Conservation (phyloP, 2,113 vertebrate genomes). For the Halcyon senegalensis region DNA sequence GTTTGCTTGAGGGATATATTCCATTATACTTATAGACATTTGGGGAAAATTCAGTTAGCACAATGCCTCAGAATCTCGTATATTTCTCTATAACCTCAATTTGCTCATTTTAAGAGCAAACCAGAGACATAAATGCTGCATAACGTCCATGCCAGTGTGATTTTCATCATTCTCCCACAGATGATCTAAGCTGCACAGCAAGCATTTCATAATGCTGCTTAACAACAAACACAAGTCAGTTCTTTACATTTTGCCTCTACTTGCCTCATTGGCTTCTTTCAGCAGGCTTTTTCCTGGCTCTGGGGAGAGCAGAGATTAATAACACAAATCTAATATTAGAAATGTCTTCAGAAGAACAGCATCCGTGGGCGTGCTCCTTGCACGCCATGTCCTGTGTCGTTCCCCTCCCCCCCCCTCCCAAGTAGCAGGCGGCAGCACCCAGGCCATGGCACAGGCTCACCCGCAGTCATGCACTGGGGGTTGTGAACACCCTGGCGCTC, state of each 20-base stretch:
- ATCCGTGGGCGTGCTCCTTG: rapidly evolving
- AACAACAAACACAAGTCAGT: slow-evolving; percentile 7
- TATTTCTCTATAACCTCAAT: neutral
- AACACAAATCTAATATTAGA: slow-evolving; percentile 70
- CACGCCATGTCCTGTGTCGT: neutral
- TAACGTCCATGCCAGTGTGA: neutral
- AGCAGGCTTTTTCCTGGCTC: slow-evolving; percentile 18
- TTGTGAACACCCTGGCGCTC: rapidly evolving
- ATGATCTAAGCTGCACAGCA: neutral
- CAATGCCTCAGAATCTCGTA: neutral
- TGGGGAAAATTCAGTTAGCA: neutral
- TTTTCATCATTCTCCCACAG: neutral
- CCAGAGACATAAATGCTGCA: neutral
- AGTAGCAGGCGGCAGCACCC: neutral
- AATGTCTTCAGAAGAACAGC: slow-evolving; percentile 11
- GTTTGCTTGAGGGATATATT: neutral
- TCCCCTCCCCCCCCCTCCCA: neutral
- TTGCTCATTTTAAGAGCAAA: neutral
- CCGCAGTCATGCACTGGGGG: neutral
- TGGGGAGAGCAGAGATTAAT: slow-evolving; percentile 51
- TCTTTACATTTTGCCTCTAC: slow-evolving; percentile 47
- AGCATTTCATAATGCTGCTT: slow-evolving; percentile 6
- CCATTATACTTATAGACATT: neutral
- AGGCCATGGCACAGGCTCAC: neutral
- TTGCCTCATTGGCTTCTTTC: slow-evolving; percentile 41